These are phyloP conservation scores for Pteruthius melanotis DNA, from an alignment of 2,113 vertebrate species.

Conservation along the genomic window DNA sequence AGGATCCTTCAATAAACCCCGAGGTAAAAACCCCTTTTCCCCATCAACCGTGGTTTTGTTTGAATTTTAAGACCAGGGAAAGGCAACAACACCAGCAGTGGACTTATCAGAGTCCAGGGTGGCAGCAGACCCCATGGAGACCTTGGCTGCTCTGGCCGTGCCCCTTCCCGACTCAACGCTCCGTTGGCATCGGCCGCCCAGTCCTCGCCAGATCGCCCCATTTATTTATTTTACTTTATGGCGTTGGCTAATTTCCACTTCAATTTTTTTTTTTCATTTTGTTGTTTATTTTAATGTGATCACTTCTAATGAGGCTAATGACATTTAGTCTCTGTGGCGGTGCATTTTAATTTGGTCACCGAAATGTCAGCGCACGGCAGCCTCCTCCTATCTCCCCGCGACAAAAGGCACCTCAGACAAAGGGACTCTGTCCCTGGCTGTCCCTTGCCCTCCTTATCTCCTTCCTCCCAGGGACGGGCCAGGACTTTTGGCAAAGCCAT, in stretches of 20 bases:
- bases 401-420: constrained; percentile 61
- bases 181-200: neutral
- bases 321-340: constrained; percentile 72
- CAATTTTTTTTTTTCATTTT: neutral
- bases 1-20: too few relatives aligned
- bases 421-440: neutral
- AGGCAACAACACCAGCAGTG: neutral
- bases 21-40: too few relatives aligned
- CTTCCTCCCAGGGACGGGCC: neutral
- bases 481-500: constrained; percentile 3
- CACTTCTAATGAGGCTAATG: constrained; percentile 77
- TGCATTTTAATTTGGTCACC: constrained; percentile 72
- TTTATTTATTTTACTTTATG: constrained; percentile 58
- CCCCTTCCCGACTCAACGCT: neutral
- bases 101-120: neutral
- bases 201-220: neutral
- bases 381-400: constrained; percentile 60
- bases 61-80: too few relatives aligned
- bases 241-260: constrained; percentile 66
- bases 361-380: constrained; percentile 71
- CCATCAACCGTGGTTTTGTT: too few relatives aligned
- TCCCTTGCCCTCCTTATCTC: constrained; percentile 58
- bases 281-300: constrained; percentile 69
- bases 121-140: neutral
- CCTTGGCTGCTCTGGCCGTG: rapidly evolving